Percentiles rank a stretch among this genome's conserved stretches.
Evolutionary conservation across 2,797 vertebrate species (phyloP).

Genomic region (Bufotes viridis): DNA sequence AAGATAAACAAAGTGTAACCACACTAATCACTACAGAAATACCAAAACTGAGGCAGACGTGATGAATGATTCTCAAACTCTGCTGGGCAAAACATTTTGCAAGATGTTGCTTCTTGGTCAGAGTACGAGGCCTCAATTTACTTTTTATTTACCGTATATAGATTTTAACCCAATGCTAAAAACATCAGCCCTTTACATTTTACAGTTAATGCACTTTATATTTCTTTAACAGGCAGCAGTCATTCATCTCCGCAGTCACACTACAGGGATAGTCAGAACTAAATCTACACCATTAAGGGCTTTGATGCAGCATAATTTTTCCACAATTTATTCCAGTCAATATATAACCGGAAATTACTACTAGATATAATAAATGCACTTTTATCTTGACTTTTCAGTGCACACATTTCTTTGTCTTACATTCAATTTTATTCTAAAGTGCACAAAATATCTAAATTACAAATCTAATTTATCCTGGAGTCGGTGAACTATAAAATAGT

Average conservation of each 20-base stretch:
- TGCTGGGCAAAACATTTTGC: no score
- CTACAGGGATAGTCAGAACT: background rate
- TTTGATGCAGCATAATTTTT: conserved; percentile 5
- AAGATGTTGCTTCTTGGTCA: no score
- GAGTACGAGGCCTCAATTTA: background rate
- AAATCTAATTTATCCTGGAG: conserved; percentile 39
- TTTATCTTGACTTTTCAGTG: conserved; percentile 44
- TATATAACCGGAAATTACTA: conserved; percentile 36
- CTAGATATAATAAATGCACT: conserved; percentile 41
- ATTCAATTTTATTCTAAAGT: conserved; percentile 39
- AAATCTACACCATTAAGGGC: background rate
- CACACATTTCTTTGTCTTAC: conserved; percentile 28
- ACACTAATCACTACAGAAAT: no score
- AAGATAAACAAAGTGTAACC: no score
- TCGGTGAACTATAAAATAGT: conserved; percentile 35
- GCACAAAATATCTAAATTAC: conserved; percentile 29
- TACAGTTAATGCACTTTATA: background rate
- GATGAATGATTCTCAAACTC: no score
- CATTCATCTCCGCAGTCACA: background rate
- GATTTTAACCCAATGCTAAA: background rate
- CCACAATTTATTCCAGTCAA: conserved; percentile 23
- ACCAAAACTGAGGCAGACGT: no score
- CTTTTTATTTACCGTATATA: background rate
- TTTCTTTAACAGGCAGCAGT: background rate
- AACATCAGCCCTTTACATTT: background rate